Base-by-base conservation (phyloP, 2,888 invertebrate genomes). In the Heptascelio sp. region DNA sequence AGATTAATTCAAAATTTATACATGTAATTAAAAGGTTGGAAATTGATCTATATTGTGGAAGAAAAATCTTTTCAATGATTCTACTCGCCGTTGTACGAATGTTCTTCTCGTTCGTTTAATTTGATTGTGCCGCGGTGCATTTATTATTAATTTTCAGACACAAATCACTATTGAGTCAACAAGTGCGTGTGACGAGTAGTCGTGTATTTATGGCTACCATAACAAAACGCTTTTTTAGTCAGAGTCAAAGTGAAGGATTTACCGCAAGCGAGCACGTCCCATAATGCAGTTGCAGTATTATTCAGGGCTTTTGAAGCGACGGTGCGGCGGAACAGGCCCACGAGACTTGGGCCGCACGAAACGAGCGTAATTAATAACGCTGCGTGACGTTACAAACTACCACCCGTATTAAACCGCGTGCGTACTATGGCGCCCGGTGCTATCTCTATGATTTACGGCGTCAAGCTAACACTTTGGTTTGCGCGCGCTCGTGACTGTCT, bases 281-380 rank as follows among this genome's bases (percentile, higher is more conserved):
- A 37, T 67, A 79, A 46, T 59, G 68, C 57, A 43, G 77, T 70
- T 53, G 73, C 62, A 40, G 75, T 57, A 70, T 59, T 70, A 80
- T 80, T 76, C 51, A 71, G 72, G 62, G 64, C 70, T 70, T 67
- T 73, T 65, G 59, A 76, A 55, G 62, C 26, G 49, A 46, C n/a
- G 25, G 59, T 17, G 55, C 71, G 37, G 34, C 60, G 21, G 17
- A 55, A 62, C 60, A 46, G 59, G 65, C 71, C 76, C 64, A 49
- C 62, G 71, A 55, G 25, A 57, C 70, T 70, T 37, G 55, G 57
- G 49, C 46, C 75, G 80, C 78, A 85, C 80, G 84, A 87, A 88
- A 87, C 87, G 87, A 87, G 85, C 76, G 83, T 85, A 87, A 89
- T 89, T 89, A 89, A 90, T 90, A 87, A 88, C 87, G 83, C 86